Conservation (phyloP, 37 sponge, comb jelly and placozoan genomes). For the Halichondria panicea region DNA sequence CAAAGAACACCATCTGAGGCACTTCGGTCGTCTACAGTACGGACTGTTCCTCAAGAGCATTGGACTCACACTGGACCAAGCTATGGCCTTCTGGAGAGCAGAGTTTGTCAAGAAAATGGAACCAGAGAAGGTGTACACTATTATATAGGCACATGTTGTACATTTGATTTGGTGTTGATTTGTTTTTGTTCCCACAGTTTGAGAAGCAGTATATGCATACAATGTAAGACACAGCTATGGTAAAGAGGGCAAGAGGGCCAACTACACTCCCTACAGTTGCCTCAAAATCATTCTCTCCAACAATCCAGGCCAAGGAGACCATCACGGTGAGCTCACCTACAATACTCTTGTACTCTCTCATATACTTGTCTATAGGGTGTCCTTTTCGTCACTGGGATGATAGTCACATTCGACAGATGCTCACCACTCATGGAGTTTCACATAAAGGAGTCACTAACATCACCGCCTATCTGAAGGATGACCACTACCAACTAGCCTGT, state of each 20-base stretch:
- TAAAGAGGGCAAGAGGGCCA: slow-evolving; percentile 90
- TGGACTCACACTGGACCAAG: slow-evolving; percentile 83
- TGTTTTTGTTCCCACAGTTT: slow-evolving; percentile 65
- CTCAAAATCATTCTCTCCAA: slow-evolving; percentile 92
- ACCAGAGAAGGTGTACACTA: slow-evolving; percentile 84
- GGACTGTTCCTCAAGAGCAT: slow-evolving; percentile 94
- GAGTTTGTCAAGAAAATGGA: slow-evolving; percentile 90
- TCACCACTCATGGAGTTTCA: slow-evolving; percentile 57
- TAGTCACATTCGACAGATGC: slow-evolving; percentile 44
- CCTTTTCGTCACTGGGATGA: slow-evolving; percentile 90
- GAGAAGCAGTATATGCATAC: slow-evolving; percentile 96
- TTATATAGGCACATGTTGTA: no score
- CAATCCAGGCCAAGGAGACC: slow-evolving; percentile 81
- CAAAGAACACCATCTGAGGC: slow-evolving; percentile 88
- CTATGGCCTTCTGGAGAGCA: slow-evolving; percentile 81
- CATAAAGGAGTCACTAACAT: slow-evolving; percentile 39
- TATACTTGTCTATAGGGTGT: slow-evolving; percentile 88
- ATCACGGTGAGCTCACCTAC: slow-evolving; percentile 72
- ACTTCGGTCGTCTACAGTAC: slow-evolving; percentile 91
- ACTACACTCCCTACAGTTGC: slow-evolving; percentile 94
- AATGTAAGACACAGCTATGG: slow-evolving; percentile 92
- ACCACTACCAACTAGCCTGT: slow-evolving; percentile 94
- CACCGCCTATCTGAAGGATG: slow-evolving; percentile 50
- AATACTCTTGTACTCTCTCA: background rate
- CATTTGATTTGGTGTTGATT: no score